phyloP scores from a whole-genome alignment of 2,113 vertebrate genomes.

The Neogobius melanostomus region DNA sequence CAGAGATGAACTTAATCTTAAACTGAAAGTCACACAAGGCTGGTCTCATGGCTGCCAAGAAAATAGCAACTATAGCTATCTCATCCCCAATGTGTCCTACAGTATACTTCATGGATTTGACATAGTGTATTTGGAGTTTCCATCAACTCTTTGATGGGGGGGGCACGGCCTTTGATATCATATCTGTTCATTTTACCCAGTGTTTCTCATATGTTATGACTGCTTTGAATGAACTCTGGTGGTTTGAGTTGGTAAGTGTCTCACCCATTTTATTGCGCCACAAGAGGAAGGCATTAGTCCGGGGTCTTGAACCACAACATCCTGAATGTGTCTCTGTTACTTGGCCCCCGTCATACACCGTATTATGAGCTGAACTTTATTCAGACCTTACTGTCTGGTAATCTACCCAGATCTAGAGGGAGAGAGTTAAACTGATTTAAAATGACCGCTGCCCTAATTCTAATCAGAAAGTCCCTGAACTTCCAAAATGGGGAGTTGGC shows the following conservation, averaged over 20 bases:
- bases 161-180: not conserved
- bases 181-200: not conserved
- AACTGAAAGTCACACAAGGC: too few relatives aligned
- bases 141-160: too few relatives aligned
- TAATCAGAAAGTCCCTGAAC: constrained; percentile 8
- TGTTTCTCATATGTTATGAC: not conserved
- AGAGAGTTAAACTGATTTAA: not conserved
- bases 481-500: not conserved
- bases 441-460: not conserved
- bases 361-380: not conserved
- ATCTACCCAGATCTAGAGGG: not conserved
- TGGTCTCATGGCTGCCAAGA: too few relatives aligned
- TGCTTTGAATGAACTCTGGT: not conserved
- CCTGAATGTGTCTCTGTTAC: constrained; percentile 59
- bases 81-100: too few relatives aligned
- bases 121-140: too few relatives aligned
- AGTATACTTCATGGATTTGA: too few relatives aligned
- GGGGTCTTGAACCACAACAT: constrained; percentile 74
- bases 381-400: not conserved
- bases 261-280: constrained; percentile 29
- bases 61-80: too few relatives aligned
- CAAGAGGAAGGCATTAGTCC: constrained; percentile 70
- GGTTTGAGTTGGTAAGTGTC: not conserved
- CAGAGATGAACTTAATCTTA: too few relatives aligned
- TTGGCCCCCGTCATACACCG: constrained; percentile 28